Percentiles rank a stretch among this genome's conserved stretches.
These are phyloP conservation scores for Chrysolina oricalcia DNA, from an alignment of 2,888 invertebrate species.

Conservation along the genomic window DNA sequence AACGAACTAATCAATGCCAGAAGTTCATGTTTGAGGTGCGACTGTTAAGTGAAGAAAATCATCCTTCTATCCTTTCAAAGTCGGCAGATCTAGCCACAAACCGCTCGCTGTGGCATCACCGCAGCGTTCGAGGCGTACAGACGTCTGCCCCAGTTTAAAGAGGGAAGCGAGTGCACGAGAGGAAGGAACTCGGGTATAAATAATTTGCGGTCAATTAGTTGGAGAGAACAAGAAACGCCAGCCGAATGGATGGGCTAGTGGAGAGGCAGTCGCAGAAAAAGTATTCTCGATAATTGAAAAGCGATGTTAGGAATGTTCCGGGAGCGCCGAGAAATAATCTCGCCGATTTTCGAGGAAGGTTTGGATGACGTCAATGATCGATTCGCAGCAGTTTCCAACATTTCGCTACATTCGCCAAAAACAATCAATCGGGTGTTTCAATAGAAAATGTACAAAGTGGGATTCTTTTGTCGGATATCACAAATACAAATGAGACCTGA, in stretches of 20 bases:
- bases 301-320: slow-evolving; percentile 16
- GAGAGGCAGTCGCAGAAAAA: slow-evolving; percentile 4
- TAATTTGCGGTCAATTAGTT: slow-evolving; percentile 25
- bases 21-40: too few relatives aligned
- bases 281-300: slow-evolving; percentile 19
- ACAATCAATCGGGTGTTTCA: background rate
- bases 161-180: background rate
- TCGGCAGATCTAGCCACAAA: background rate
- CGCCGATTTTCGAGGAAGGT: background rate
- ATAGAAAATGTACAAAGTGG: too few relatives aligned
- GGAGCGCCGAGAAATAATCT: background rate
- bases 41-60: too few relatives aligned
- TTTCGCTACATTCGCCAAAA: background rate
- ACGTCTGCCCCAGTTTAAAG: slow-evolving; percentile 24
- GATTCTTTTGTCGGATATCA: too few relatives aligned
- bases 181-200: slow-evolving; percentile 11
- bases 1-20: too few relatives aligned
- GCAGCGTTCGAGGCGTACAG: background rate
- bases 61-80: too few relatives aligned
- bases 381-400: background rate
- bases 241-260: background rate
- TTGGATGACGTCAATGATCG: background rate
- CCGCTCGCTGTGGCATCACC: background rate
- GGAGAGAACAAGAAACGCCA: slow-evolving; percentile 24
- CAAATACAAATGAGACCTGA: too few relatives aligned